These are phyloP conservation scores for Heteractis magnifica DNA, from an alignment of 92 coral and sea anemone genomes.

Conservation along the genomic window DNA sequence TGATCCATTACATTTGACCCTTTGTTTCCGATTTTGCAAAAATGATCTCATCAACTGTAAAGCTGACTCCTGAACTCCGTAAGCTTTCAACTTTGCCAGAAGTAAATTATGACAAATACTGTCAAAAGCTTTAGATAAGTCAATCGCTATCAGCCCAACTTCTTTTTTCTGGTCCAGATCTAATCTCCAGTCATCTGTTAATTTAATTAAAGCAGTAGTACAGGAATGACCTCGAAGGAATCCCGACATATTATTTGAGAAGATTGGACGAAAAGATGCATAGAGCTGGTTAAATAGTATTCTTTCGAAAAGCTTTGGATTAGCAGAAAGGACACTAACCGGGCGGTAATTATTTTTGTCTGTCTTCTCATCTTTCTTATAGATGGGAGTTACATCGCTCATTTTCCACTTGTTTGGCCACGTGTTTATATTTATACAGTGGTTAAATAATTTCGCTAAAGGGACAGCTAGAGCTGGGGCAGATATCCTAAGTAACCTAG, in stretches of 20 bases:
- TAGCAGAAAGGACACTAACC: constrained; percentile 25
- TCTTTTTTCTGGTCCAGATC: constrained; percentile 30
- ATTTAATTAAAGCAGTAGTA: neutral
- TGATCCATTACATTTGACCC: too few species aligned
- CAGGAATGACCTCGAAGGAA: constrained; percentile 5
- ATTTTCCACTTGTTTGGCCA: constrained; percentile 37
- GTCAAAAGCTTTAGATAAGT: constrained; percentile 24
- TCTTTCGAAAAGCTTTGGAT: constrained; percentile 39
- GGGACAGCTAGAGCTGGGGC: constrained; percentile 31
- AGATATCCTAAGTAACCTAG: constrained; percentile 28
- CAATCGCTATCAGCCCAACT: constrained; percentile 8
- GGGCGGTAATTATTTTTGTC: constrained; percentile 26
- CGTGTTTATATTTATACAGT: constrained; percentile 7
- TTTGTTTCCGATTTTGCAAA: neutral
- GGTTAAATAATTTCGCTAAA: constrained; percentile 27
- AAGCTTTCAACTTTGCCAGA: neutral
- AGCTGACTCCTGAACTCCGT: constrained; percentile 1
- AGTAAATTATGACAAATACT: constrained; percentile 5
- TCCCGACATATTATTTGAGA: constrained; percentile 44
- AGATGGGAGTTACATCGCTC: constrained; percentile 33
- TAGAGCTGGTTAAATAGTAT: constrained; percentile 35
- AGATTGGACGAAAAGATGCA: constrained; percentile 5
- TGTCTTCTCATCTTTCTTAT: constrained; percentile 33
- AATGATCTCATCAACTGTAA: constrained; percentile 14
- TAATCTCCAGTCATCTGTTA: constrained; percentile 36